A percentile compares a stretch with the other conserved stretches of the same genome.
These are phyloP conservation scores for Gortyna flavago DNA, from an alignment of 2,888 invertebrate species.

Conservation along the genomic window DNA sequence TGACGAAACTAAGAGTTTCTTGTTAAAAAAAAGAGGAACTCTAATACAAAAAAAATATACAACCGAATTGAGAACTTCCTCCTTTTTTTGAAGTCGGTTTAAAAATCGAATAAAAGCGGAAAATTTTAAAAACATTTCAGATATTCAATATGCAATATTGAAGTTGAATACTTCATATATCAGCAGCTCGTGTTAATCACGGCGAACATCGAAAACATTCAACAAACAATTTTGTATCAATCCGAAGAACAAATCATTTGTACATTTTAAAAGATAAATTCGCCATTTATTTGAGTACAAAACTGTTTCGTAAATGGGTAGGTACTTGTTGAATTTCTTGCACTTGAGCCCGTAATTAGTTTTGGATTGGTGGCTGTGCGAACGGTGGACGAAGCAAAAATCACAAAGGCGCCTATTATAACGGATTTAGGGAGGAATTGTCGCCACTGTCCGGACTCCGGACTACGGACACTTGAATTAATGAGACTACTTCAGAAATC, in stretches of 20 bases:
- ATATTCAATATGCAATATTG: background rate
- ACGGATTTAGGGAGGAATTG: conserved; percentile 76
- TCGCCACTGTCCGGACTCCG: conserved; percentile 65
- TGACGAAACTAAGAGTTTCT: background rate
- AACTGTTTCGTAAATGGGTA: conserved; percentile 64
- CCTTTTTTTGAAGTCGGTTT: too few relatives aligned
- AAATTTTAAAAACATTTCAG: conserved; percentile 4
- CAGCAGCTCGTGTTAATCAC: background rate
- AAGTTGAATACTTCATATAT: conserved; percentile 18
- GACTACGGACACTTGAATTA: conserved; percentile 76
- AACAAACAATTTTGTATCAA: conserved; percentile 7
- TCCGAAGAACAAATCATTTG: conserved; percentile 16
- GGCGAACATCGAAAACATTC: conserved; percentile 1
- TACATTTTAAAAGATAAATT: conserved; percentile 24
- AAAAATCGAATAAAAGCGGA: background rate
- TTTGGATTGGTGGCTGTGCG: conserved; percentile 74
- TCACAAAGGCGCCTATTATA: conserved; percentile 77
- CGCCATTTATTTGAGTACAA: conserved; percentile 43
- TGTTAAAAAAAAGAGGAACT: too few relatives aligned
- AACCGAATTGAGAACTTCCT: too few relatives aligned
- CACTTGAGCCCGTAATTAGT: conserved; percentile 80
- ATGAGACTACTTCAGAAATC: conserved; percentile 74
- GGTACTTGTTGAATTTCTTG: conserved; percentile 72
- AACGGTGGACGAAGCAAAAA: conserved; percentile 73
- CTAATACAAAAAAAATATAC: too few relatives aligned